Evolutionary conservation across 2,888 invertebrate genomes (phyloP).

Genomic region (Agrilus biguttatus): DNA sequence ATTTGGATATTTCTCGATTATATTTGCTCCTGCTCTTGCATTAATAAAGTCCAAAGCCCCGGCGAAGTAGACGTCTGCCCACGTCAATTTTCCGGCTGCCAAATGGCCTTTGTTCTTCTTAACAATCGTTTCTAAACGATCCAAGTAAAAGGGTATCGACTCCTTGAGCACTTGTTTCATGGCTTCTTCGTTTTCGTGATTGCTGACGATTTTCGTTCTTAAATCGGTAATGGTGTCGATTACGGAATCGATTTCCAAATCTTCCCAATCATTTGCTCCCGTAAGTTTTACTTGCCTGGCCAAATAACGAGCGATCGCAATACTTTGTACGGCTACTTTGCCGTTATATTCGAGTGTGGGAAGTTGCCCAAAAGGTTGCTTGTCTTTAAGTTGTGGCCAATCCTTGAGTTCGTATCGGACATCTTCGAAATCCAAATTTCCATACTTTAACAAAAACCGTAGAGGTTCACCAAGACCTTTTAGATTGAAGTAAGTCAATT

Average conservation of each 20-base stretch:
- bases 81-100: constrained; percentile 4
- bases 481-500: neutral
- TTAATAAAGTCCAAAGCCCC: too few species aligned
- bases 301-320: constrained; percentile 45
- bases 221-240: constrained; percentile 47
- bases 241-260: constrained; percentile 44
- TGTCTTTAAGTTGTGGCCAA: neutral
- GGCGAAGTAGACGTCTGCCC: neutral
- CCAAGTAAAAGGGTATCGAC: constrained; percentile 39
- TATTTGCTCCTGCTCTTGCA: too few species aligned
- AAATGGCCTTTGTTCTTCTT: constrained; percentile 35
- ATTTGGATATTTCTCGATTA: too few species aligned
- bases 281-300: constrained; percentile 42
- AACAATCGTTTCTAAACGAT: constrained; percentile 38
- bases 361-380: constrained; percentile 42
- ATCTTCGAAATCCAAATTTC: constrained; percentile 1
- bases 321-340: constrained; percentile 42
- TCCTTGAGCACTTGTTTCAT: constrained; percentile 25
- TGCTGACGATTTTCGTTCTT: constrained; percentile 17
- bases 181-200: too few species aligned
- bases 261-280: constrained; percentile 42
- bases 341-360: constrained; percentile 49
- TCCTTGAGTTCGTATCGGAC: neutral
- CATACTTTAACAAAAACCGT: neutral
- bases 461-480: constrained; percentile 1